Conservation (phyloP, 2,888 invertebrate species). For the Agonopterix subpropinquella region DNA sequence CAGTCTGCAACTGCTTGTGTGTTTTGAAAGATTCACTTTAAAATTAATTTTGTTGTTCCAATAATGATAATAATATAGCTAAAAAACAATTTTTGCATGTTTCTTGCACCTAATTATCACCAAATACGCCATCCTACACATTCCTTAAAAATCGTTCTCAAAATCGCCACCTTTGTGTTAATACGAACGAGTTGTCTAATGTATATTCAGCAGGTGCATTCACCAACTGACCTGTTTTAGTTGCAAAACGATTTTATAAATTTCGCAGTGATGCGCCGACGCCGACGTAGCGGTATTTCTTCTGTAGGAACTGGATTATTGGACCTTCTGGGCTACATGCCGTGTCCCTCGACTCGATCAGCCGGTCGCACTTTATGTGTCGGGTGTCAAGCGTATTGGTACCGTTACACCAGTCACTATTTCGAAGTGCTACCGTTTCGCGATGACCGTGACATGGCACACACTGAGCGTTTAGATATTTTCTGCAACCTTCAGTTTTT, state of each 20-base stretch:
- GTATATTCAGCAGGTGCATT: too few species aligned
- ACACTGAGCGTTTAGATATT: background rate
- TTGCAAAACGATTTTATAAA: too few species aligned
- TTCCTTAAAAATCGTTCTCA: too few species aligned
- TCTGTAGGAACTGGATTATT: background rate
- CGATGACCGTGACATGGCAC: constrained; percentile 4
- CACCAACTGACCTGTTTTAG: too few species aligned
- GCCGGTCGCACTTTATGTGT: constrained; percentile 1
- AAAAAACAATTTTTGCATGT: too few species aligned
- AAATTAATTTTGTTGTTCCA: too few species aligned
- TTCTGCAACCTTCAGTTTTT: background rate
- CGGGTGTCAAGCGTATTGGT: constrained; percentile 5
- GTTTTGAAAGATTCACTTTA: too few species aligned
- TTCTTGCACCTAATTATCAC: too few species aligned
- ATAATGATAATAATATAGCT: too few species aligned
- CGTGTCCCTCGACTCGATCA: background rate
- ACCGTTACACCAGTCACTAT: constrained; percentile 8
- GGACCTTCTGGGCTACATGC: background rate
- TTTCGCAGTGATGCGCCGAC: background rate
- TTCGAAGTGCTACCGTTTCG: constrained; percentile 5
- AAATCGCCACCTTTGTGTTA: too few species aligned
- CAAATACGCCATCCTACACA: too few species aligned
- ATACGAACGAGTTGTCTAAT: too few species aligned
- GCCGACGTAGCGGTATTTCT: background rate
- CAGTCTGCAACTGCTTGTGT: background rate